phyloP scores from a whole-genome alignment of 1,140 invertebrate genomes.

The Drosophila biarmipes region DNA sequence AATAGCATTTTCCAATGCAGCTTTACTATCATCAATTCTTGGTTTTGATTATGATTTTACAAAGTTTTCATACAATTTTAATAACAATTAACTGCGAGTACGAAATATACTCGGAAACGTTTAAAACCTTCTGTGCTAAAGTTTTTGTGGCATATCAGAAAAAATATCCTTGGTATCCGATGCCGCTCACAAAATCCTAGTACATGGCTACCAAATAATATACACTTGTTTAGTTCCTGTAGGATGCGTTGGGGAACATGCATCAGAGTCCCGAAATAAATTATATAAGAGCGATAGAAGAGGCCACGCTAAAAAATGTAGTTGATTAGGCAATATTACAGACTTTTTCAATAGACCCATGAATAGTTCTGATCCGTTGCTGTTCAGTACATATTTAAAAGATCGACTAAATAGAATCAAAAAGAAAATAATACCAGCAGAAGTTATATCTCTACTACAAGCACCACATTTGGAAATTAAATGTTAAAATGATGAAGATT shows the following conservation, averaged over 20 bases:
- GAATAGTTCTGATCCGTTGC: slow-evolving; percentile 1
- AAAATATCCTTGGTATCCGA: slow-evolving; percentile 1
- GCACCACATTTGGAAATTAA: background rate
- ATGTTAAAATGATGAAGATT: background rate
- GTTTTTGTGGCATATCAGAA: slow-evolving; percentile 3
- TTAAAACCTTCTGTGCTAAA: slow-evolving; percentile 3
- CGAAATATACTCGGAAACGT: slow-evolving; percentile 2
- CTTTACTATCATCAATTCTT: slow-evolving; percentile 6
- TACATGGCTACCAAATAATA: background rate
- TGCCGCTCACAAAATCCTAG: slow-evolving; percentile 1
- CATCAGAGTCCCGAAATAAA: slow-evolving; percentile 18
- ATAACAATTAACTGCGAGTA: slow-evolving; percentile 2
- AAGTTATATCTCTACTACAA: slow-evolving; percentile 3
- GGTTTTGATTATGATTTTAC: slow-evolving; percentile 6
- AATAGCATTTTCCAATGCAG: slow-evolving; percentile 10
- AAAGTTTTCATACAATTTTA: slow-evolving; percentile 10
- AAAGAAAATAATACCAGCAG: slow-evolving; percentile 5
- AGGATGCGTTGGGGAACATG: background rate
- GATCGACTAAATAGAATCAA: slow-evolving; percentile 2
- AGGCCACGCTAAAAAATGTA: slow-evolving; percentile 9
- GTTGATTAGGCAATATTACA: slow-evolving; percentile 5
- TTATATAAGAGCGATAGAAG: slow-evolving; percentile 19
- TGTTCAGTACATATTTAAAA: slow-evolving; percentile 11
- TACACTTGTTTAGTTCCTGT: background rate
- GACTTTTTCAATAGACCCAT: background rate